Base-by-base conservation (phyloP, 2,113 vertebrate genomes). In the Amia ocellicauda region DNA sequence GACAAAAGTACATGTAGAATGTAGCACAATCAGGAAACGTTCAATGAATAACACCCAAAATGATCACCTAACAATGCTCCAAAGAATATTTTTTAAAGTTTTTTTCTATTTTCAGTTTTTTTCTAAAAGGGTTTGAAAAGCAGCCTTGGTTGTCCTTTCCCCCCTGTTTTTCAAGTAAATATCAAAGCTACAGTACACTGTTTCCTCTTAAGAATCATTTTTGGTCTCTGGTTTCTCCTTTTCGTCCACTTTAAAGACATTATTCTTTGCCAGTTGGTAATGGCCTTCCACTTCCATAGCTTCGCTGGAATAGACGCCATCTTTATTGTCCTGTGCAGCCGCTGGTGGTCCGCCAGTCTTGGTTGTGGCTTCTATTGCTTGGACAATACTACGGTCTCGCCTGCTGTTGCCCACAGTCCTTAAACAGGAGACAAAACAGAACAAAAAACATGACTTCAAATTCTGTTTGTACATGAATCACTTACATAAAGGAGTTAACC, bases 361-460 rank as follows among this genome's bases (percentile, higher is more conserved):
- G 43, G 69, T 72, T 3, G 82, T 69, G 58, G 73, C 62, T 27
- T 83, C 83, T 22, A 66, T 31, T 62, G 72, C 62, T 55, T 83
- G 74, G 43, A 74, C 56, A 56, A 73, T 63, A 78, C 82, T 77
- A 66, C 60, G 64, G 63, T 87, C 85, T 53, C 27, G 68, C 45
- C 56, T 71, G 60, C 60, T 81, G 77, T 85, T 92, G 4, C 83
- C 91, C 76, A 97, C 80, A 36, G 86, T 89, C 94, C 96, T 99
- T 61, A 10, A 40, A 66, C 24, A 60, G 65, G 11, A 0, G 29
- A 52, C 4, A 3, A 56, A 31, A 31, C 58, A 23, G 52, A 58
- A 63, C 4, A 26, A 60, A 26, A 66, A 24, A 60, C 19, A 31
- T 51, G n/a, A n/a, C 13, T 47, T 47, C 1, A 19, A 47, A n/a